phyloP scores from a whole-genome alignment of 1,140 invertebrate genomes.

The Anastrepha ludens region DNA sequence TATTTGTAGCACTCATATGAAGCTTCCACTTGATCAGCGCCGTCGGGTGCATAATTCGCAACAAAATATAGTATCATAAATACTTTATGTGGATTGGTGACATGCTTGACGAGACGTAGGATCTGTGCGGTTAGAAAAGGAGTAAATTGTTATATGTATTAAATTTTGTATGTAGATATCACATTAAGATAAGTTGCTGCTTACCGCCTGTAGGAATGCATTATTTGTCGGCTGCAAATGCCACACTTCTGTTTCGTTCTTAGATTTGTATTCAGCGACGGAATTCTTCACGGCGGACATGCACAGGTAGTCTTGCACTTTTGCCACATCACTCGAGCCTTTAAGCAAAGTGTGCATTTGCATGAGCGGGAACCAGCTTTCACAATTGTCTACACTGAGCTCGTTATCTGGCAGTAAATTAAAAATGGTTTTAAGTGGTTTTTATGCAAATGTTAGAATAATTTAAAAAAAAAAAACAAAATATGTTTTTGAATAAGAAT shows the following conservation, averaged over 20 bases:
- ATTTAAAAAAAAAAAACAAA: too few species aligned
- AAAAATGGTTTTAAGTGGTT: not conserved
- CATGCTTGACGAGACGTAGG: constrained; percentile 64
- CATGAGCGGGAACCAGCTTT: constrained; percentile 72
- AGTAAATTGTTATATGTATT: not conserved
- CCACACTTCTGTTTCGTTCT: constrained; percentile 67
- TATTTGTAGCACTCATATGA: constrained; percentile 78
- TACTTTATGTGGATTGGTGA: constrained; percentile 65
- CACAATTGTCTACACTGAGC: constrained; percentile 71
- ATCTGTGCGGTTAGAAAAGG: constrained; percentile 58
- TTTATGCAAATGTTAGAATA: too few species aligned
- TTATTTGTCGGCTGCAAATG: constrained; percentile 71
- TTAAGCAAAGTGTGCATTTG: constrained; percentile 68
- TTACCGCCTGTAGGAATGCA: constrained; percentile 70
- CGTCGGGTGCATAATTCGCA: constrained; percentile 69
- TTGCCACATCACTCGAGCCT: constrained; percentile 63
- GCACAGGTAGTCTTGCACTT: constrained; percentile 70
- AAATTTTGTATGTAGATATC: not conserved
- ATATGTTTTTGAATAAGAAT: too few species aligned
- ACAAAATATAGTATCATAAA: constrained; percentile 71
- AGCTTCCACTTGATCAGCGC: constrained; percentile 78
- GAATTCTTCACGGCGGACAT: constrained; percentile 73
- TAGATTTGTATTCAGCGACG: constrained; percentile 68
- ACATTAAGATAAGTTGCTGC: not conserved
- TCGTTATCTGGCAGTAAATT: constrained; percentile 63